Percentiles rank a stretch among this genome's conserved stretches.
phyloP scores from a whole-genome alignment of 2,888 invertebrate genomes.

The Pharmacophagus antenor region DNA sequence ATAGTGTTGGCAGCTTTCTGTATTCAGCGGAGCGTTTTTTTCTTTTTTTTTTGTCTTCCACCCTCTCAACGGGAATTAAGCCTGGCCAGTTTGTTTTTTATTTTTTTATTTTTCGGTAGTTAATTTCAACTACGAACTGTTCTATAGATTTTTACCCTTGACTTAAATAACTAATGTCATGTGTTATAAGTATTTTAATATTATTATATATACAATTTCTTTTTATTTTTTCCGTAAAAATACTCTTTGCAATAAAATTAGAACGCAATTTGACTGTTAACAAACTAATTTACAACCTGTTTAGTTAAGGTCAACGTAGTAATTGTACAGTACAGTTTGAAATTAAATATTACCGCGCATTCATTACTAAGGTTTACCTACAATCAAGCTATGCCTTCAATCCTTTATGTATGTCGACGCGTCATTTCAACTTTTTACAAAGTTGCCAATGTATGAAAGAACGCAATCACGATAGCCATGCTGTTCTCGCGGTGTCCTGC shows the following conservation, averaged over 20 bases:
- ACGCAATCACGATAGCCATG: conserved; percentile 24
- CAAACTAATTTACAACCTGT: neutral
- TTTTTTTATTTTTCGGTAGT: neutral
- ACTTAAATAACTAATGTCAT: neutral
- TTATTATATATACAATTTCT: neutral
- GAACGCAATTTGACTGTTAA: neutral
- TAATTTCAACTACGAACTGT: neutral
- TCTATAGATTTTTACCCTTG: neutral
- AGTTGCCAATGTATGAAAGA: conserved; percentile 15
- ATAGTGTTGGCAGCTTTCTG: conserved; percentile 1
- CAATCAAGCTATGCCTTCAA: too few species aligned
- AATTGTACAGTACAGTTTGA: neutral
- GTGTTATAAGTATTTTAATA: neutral
- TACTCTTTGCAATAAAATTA: neutral
- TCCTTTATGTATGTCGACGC: too few species aligned
- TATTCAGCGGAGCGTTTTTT: conserved; percentile 2
- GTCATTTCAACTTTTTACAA: too few species aligned
- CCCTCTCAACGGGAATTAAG: neutral
- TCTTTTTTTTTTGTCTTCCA: neutral
- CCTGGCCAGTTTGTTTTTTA: neutral
- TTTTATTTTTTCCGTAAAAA: neutral
- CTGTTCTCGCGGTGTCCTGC: conserved; percentile 24
- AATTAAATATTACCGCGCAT: neutral
- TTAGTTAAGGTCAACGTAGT: neutral
- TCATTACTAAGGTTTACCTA: neutral